Base-by-base conservation (phyloP, 2,888 invertebrate species). In the Poecilus cupreus region DNA sequence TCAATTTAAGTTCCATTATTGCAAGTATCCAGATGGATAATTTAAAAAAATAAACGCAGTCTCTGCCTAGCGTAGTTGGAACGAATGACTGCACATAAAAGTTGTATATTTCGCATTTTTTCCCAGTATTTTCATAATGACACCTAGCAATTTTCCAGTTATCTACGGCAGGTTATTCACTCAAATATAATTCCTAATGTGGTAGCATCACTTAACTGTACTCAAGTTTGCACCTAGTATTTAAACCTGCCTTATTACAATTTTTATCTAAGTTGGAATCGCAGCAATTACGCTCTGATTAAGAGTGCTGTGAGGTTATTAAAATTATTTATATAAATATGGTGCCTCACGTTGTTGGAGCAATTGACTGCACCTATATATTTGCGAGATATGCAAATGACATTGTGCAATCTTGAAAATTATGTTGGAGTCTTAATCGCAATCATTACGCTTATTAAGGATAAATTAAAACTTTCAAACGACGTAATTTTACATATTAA, bases 161-260 rank as follows among this genome's bases (percentile, higher is more conserved):
- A 57, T 57, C 24, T 22, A 57, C 57, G 57, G 57, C 13, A 57
- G 26, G 24, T 24, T 57, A 57, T 24, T 57, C 13, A 24, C 26
- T 60, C 18, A 64, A n/a, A 24, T 16, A 60, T 60, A n/a, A 60
- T 60, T 64, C 20, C 32, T 64, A 64, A 64, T 64, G 37, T 37
- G 8, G 16, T 37, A 6, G n/a, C 13, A 60, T 13, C 64, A 32
- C 16, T 68, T 37, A 68, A 68, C 64, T 68, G 64, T 68, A 64
- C 64, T 37, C 64, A 18, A 60, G 18, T 68, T 68, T 68, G 64
- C 64, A 68, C 64, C 64, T 68, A 37, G 64, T 18, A 68, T 68
- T 68, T 68, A 68, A 68, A 32, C 37, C 37, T 13, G 37, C 64
- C 16, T 13, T 68, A 68, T 32, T 51, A 43, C 13, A 43, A 43